Evolutionary conservation across 2,113 vertebrate genomes (phyloP).

Genomic region (Indicator indicator): DNA sequence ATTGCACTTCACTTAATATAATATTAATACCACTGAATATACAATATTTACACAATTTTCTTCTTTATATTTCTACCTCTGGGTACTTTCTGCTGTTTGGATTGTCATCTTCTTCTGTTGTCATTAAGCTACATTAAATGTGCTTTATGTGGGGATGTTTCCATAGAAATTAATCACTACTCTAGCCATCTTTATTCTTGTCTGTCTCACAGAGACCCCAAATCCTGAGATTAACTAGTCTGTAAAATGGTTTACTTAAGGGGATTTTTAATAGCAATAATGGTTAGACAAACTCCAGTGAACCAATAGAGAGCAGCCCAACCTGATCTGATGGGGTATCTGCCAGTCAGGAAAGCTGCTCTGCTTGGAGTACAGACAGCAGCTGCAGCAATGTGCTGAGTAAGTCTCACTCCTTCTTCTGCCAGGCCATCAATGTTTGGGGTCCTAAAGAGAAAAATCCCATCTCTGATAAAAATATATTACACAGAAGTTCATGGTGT

Average conservation of each 20-base stretch:
- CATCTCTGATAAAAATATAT: background rate
- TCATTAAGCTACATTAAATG: background rate
- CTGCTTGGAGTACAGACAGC: constrained; percentile 85
- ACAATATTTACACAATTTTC: background rate
- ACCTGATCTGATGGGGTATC: constrained; percentile 88
- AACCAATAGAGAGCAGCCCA: background rate
- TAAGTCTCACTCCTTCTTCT: constrained; percentile 82
- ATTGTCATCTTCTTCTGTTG: background rate
- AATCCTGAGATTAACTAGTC: background rate
- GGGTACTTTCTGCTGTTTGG: background rate
- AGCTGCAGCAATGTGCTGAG: constrained; percentile 86
- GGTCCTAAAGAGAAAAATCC: constrained; percentile 74
- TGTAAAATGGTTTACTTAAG: background rate
- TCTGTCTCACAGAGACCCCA: background rate
- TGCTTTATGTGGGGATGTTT: background rate
- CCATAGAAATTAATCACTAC: background rate
- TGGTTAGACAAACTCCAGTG: constrained; percentile 2
- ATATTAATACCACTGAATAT: background rate
- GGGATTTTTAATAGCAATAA: background rate
- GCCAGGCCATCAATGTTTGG: constrained; percentile 84
- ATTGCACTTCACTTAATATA: background rate
- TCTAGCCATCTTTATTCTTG: background rate
- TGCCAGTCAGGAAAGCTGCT: constrained; percentile 86
- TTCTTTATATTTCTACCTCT: background rate
- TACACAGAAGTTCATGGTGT: background rate